Evolutionary conservation across 2,888 invertebrate genomes (phyloP).

Genomic region (Junonia oenone): DNA sequence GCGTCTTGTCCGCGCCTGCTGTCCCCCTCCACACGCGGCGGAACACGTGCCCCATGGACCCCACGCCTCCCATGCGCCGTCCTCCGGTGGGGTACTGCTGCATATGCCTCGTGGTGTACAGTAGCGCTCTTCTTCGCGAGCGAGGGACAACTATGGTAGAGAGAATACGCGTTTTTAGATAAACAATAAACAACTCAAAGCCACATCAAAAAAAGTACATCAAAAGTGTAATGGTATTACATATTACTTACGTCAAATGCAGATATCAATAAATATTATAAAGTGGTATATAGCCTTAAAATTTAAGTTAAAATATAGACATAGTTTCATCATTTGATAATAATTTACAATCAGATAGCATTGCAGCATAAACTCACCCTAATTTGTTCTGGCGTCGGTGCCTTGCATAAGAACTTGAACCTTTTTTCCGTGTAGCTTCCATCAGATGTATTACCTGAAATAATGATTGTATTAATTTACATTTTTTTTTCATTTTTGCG

Average conservation of each 20-base stretch:
- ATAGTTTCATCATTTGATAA: too few relatives aligned
- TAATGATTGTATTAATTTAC: background rate
- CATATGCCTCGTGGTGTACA: conserved; percentile 86
- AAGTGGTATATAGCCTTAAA: too few relatives aligned
- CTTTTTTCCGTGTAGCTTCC: conserved; percentile 87
- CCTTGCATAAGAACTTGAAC: conserved; percentile 88
- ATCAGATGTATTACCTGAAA: conserved; percentile 66
- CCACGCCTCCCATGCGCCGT: conserved; percentile 48
- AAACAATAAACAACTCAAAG: too few relatives aligned
- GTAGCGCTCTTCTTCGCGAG: conserved; percentile 89
- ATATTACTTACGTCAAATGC: too few relatives aligned
- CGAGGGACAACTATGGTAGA: conserved; percentile 82
- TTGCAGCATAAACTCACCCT: too few relatives aligned
- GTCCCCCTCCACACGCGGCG: conserved; percentile 71
- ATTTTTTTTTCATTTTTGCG: too few relatives aligned
- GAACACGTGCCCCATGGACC: conserved; percentile 58
- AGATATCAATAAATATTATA: too few relatives aligned
- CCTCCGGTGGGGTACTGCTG: conserved; percentile 51
- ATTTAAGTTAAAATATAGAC: too few relatives aligned
- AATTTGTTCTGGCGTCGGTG: conserved; percentile 84
- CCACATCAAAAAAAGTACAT: too few relatives aligned
- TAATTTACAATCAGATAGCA: too few relatives aligned
- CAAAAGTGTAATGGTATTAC: too few relatives aligned
- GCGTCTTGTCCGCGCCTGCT: conserved; percentile 81
- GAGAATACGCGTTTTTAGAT: too few relatives aligned